Evolutionary conservation across 2,888 invertebrate species (phyloP).

Genomic region (Cerceris rybyensis): DNA sequence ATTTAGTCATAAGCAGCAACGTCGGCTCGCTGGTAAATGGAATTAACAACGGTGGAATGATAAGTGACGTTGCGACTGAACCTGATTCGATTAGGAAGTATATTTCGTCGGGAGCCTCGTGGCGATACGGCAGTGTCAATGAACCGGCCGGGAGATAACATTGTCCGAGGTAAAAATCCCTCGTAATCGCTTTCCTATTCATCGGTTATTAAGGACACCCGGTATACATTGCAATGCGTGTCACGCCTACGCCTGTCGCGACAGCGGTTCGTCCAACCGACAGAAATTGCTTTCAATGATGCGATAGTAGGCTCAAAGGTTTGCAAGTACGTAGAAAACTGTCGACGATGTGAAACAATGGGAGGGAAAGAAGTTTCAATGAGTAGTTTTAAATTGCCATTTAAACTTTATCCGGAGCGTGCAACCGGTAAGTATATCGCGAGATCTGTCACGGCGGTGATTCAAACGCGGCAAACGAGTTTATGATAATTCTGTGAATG

Average conservation of each 20-base stretch:
- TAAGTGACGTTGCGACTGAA: constrained; percentile 73
- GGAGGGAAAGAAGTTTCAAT: background rate
- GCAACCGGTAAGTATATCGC: no score
- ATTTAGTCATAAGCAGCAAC: constrained; percentile 30
- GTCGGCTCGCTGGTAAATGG: constrained; percentile 74
- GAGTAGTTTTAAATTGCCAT: background rate
- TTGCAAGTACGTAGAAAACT: constrained; percentile 5
- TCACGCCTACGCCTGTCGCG: constrained; percentile 62
- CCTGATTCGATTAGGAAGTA: constrained; percentile 79
- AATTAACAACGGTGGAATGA: constrained; percentile 76
- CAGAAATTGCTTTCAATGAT: constrained; percentile 57
- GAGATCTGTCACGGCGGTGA: no score
- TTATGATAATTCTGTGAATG: constrained; percentile 12
- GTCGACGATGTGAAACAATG: background rate
- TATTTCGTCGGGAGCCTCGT: constrained; percentile 58
- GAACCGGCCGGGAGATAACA: constrained; percentile 19
- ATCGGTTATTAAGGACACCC: constrained; percentile 47
- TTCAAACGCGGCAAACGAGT: background rate
- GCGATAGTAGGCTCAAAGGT: constrained; percentile 32
- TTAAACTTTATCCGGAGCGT: no score
- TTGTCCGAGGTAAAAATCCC: background rate
- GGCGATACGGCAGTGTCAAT: constrained; percentile 50
- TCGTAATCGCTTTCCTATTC: constrained; percentile 36
- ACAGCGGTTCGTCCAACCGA: constrained; percentile 49
- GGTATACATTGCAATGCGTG: constrained; percentile 47